These are phyloP conservation scores for Brachionus rotundiformis DNA, from an alignment of 1,140 invertebrate genomes.

Conservation along the genomic window DNA sequence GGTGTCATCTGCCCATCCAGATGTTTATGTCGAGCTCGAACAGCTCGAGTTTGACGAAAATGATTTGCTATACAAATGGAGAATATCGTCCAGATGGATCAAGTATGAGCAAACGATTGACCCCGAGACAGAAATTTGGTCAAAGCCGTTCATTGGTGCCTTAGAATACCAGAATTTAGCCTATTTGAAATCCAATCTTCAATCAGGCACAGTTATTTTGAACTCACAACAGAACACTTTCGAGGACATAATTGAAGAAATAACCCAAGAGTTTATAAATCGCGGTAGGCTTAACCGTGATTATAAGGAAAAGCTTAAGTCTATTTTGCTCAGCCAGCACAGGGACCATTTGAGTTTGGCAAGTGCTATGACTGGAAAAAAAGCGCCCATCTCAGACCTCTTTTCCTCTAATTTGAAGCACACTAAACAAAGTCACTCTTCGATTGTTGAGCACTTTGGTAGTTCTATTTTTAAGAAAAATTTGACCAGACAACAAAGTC, in stretches of 20 bases:
- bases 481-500: neutral
- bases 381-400: constrained; percentile 39
- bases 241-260: constrained; percentile 36
- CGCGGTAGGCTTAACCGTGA: constrained; percentile 41
- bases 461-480: constrained; percentile 8
- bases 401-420: constrained; percentile 48
- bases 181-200: constrained; percentile 38
- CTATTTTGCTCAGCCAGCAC: constrained; percentile 35
- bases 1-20: neutral
- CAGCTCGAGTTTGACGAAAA: constrained; percentile 13
- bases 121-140: constrained; percentile 45
- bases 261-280: constrained; percentile 37
- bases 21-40: constrained; percentile 37
- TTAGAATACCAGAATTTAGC: constrained; percentile 42
- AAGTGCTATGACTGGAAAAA: constrained; percentile 37
- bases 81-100: constrained; percentile 47
- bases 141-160: constrained; percentile 38
- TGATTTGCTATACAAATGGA: neutral
- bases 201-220: constrained; percentile 31
- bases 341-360: constrained; percentile 24
- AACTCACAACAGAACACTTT: constrained; percentile 27
- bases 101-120: constrained; percentile 50
- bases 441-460: constrained; percentile 24
- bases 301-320: neutral
- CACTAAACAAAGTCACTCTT: neutral